Evolutionary conservation across 2,797 vertebrate species (phyloP).

Genomic region (Parauchenoglanis punctatus): DNA sequence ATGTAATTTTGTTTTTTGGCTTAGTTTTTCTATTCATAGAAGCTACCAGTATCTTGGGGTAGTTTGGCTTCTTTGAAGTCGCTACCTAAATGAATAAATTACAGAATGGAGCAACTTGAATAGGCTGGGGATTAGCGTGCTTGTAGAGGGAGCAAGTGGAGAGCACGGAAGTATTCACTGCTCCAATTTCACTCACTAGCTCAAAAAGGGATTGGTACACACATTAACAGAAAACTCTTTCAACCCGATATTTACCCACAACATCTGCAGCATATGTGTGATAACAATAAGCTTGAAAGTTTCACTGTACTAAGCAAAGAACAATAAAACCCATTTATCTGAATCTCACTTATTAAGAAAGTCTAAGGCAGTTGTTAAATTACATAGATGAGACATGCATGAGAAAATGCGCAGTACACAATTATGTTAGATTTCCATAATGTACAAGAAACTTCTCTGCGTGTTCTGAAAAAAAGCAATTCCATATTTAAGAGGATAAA

Average conservation of each 20-base stretch:
- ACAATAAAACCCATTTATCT: neutral
- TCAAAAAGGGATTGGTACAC: constrained; percentile 36
- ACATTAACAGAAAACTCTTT: neutral
- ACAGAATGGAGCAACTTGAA: constrained; percentile 56
- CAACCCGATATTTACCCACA: neutral
- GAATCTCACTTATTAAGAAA: neutral
- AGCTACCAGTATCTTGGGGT: constrained; percentile 28
- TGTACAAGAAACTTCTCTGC: neutral
- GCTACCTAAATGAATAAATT: constrained; percentile 65
- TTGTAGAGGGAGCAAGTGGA: constrained; percentile 34
- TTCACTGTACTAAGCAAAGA: neutral
- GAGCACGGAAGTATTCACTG: constrained; percentile 57
- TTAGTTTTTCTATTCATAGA: constrained; percentile 55
- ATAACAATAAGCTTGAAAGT: neutral
- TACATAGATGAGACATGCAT: neutral
- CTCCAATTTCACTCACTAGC: constrained; percentile 57
- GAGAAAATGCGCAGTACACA: neutral
- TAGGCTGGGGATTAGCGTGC: constrained; percentile 55
- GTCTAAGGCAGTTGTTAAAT: neutral
- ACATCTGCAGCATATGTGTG: neutral
- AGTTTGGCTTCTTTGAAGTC: constrained; percentile 61
- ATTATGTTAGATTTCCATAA: neutral
- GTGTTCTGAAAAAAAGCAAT: neutral
- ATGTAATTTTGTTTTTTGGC: constrained; percentile 7
- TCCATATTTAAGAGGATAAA: neutral